Base-by-base conservation (phyloP, 2,888 invertebrate species). In the Heliconius ismenius region DNA sequence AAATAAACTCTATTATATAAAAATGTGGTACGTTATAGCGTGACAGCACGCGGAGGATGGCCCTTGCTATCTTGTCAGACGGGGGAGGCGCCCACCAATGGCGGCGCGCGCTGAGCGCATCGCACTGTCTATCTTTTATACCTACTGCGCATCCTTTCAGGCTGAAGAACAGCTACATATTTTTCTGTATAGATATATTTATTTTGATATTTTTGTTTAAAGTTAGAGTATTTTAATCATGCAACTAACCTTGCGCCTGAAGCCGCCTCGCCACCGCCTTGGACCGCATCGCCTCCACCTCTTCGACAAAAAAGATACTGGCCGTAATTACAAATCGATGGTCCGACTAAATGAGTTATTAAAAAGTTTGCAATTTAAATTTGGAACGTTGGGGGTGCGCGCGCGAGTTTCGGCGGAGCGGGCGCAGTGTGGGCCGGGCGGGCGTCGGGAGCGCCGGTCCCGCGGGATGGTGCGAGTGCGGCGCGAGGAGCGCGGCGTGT, bases 261-360 rank as follows among this genome's bases (percentile, higher is more conserved):
- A 96, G 95, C 90, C 95, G 95, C 91, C 96, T 95, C 84, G 96
- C 96, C 84, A 96, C 95, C 86, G 96, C 96, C 91, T 96, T 96
- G 83, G 95, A 96, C 94, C 96, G 95, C 96, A 96, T 96, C 92
- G 95, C 88, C 88, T 87, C 88, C 85, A 86, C 85, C 78, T 83
- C 82, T 81, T 90, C 83, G 81, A 84, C 82, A 84, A 85, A 86
- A 84, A 86, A 84, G 87, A 88, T 86, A 87, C 86, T 87, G 83
- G 83, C 84, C 84, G 89, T 86, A 87, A 90, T 88, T 83, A 89
- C 86, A 88, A 84, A 91, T 91, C 92, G 90, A 92, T 90, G 90
- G 83, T 89, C 82, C 82, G 76, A 74, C 65, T 83, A 10, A 60
- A 82, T 82, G 81, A 80, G 76, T 75, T 78, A 82, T 86, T 83